phyloP scores from a whole-genome alignment of 1,140 invertebrate genomes.

The Drosophila lacteicornis region DNA sequence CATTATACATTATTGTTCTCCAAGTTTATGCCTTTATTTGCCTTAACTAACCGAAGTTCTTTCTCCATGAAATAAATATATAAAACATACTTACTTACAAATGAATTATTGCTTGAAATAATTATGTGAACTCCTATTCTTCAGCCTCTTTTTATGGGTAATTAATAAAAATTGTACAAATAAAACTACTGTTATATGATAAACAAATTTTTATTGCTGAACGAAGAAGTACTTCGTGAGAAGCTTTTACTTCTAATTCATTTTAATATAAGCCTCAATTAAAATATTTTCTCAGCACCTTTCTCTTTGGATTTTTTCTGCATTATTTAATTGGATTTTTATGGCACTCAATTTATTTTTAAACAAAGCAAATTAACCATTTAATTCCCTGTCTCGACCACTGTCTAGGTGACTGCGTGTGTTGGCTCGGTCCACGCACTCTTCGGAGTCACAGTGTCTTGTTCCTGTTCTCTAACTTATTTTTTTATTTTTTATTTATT shows the following conservation, averaged over 20 bases:
- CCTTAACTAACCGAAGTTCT: not conserved
- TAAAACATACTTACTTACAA: not conserved
- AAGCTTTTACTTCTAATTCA: not conserved
- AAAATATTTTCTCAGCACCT: constrained; percentile 7
- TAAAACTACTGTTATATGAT: not conserved
- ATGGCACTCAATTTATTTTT: not conserved
- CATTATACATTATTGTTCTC: not conserved
- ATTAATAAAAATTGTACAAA: not conserved
- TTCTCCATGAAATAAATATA: not conserved
- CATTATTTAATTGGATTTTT: constrained; percentile 13
- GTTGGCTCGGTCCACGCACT: constrained; percentile 35
- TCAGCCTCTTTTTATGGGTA: not conserved
- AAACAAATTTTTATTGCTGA: not conserved
- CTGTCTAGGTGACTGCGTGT: constrained; percentile 15
- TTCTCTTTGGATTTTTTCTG: not conserved
- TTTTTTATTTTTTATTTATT: constrained; percentile 42
- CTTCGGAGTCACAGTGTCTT: constrained; percentile 34
- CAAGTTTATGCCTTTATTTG: not conserved
- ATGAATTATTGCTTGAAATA: not conserved
- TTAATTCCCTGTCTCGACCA: not conserved
- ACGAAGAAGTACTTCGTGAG: not conserved
- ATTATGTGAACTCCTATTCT: too few species aligned
- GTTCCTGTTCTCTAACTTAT: constrained; percentile 25
- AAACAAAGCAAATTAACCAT: constrained; percentile 3
- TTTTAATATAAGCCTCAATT: constrained; percentile 2